Conservation (phyloP, 2,797 vertebrate genomes). For the Cephalopachus bancanus region DNA sequence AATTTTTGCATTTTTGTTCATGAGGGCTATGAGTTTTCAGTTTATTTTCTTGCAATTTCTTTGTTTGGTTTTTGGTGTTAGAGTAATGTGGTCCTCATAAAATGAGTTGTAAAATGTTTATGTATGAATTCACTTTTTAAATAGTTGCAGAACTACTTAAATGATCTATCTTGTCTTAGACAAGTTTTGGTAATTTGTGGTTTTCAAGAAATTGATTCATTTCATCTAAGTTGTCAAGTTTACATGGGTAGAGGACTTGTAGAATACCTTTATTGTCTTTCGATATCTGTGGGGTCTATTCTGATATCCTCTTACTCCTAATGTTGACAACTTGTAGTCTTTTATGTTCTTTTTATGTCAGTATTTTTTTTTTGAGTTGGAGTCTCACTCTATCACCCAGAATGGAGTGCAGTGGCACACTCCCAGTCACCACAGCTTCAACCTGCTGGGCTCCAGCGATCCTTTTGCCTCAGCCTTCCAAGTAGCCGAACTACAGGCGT, state of each 20-base stretch:
- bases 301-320: not conserved
- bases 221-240: constrained; percentile 1
- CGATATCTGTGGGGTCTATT: not conserved
- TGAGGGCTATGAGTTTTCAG: not conserved
- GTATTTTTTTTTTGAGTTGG: too few relatives aligned
- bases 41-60: not conserved
- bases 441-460: too few relatives aligned
- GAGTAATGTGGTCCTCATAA: not conserved
- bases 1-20: not conserved
- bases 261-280: not conserved
- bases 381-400: too few relatives aligned
- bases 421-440: too few relatives aligned
- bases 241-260: not conserved
- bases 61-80: not conserved
- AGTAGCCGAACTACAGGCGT: too few relatives aligned
- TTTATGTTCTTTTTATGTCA: not conserved
- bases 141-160: not conserved
- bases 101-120: not conserved
- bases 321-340: not conserved
- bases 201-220: not conserved
- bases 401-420: too few relatives aligned
- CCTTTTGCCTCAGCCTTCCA: too few relatives aligned
- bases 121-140: not conserved
- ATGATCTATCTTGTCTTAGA: not conserved
- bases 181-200: not conserved